Evolutionary conservation across 2,113 vertebrate species (phyloP).

Genomic region (Solea solea): DNA sequence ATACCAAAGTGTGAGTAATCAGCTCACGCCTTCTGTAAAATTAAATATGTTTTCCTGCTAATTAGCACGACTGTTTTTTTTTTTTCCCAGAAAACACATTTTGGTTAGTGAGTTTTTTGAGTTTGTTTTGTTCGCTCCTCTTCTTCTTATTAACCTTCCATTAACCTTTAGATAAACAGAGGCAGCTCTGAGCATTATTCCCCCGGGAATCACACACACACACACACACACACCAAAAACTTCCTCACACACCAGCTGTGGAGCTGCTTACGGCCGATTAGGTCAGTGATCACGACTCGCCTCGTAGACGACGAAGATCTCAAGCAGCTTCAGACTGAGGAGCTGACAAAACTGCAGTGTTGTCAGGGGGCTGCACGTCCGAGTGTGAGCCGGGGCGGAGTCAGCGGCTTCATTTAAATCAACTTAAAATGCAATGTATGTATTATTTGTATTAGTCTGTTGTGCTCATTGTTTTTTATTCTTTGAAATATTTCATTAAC

Average conservation of each 20-base stretch:
- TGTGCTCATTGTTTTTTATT: too few relatives aligned
- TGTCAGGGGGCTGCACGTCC: too few relatives aligned
- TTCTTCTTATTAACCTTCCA: slow-evolving; percentile 80
- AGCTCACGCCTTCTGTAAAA: slow-evolving; percentile 34
- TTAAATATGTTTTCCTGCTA: slow-evolving; percentile 37
- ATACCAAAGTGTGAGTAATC: slow-evolving; percentile 38
- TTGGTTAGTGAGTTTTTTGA: slow-evolving; percentile 76
- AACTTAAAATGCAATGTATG: too few relatives aligned
- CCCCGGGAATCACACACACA: slow-evolving; percentile 43
- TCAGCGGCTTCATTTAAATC: slow-evolving; percentile 1
- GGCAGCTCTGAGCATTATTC: slow-evolving; percentile 63
- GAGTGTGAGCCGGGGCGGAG: too few relatives aligned
- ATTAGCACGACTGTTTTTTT: slow-evolving; percentile 54
- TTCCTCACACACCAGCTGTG: slow-evolving; percentile 68
- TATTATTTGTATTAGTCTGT: too few relatives aligned
- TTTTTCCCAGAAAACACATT: slow-evolving; percentile 50
- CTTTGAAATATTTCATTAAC: too few relatives aligned
- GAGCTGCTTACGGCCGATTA: slow-evolving; percentile 74
- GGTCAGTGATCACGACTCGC: slow-evolving; percentile 59
- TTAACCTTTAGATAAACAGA: slow-evolving; percentile 81
- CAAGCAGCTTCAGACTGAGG: slow-evolving; percentile 23
- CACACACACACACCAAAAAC: too few relatives aligned
- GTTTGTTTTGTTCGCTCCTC: slow-evolving; percentile 61
- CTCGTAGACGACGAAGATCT: slow-evolving; percentile 57
- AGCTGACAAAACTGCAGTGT: slow-evolving; percentile 22